Percentiles rank a stretch among this genome's conserved stretches.
Conservation (phyloP, 1,140 invertebrate genomes). For the Lepidurus packardi region DNA sequence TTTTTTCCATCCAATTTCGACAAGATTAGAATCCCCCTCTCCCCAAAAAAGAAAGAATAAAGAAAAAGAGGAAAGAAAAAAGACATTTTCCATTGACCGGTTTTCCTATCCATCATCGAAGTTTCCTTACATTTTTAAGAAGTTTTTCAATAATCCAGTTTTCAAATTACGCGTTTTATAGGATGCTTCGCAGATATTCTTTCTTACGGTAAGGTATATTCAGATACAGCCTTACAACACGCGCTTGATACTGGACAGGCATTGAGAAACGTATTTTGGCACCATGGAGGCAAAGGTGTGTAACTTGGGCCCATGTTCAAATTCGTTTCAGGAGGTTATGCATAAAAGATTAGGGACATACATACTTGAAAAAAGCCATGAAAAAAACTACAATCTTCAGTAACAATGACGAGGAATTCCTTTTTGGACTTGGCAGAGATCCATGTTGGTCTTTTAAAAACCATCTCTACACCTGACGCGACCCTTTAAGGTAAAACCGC, state of each 20-base stretch:
- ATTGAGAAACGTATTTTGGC: not conserved
- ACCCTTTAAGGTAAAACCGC: not conserved
- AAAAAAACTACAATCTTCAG: not conserved
- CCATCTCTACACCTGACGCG: not conserved
- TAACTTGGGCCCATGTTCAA: slow-evolving; percentile 1
- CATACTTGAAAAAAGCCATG: slow-evolving; percentile 13
- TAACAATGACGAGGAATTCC: slow-evolving; percentile 7
- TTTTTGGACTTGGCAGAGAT: not conserved
- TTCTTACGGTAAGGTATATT: not conserved
- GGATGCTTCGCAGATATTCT: not conserved
- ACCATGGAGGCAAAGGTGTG: not conserved
- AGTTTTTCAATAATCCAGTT: not conserved
- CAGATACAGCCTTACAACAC: not conserved
- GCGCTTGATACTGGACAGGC: not conserved
- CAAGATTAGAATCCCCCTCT: not conserved
- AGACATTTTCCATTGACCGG: not conserved
- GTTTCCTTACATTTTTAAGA: not conserved
- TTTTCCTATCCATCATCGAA: not conserved
- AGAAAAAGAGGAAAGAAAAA: too few species aligned
- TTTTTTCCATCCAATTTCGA: slow-evolving; percentile 12
- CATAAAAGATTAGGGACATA: slow-evolving; percentile 9
- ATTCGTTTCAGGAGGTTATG: not conserved
- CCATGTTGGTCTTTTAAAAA: not conserved
- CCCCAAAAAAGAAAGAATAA: not conserved
- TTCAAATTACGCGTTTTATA: not conserved